Evolutionary conservation across 2,888 invertebrate species (phyloP).

Genomic region (Drosophila meridiana): DNA sequence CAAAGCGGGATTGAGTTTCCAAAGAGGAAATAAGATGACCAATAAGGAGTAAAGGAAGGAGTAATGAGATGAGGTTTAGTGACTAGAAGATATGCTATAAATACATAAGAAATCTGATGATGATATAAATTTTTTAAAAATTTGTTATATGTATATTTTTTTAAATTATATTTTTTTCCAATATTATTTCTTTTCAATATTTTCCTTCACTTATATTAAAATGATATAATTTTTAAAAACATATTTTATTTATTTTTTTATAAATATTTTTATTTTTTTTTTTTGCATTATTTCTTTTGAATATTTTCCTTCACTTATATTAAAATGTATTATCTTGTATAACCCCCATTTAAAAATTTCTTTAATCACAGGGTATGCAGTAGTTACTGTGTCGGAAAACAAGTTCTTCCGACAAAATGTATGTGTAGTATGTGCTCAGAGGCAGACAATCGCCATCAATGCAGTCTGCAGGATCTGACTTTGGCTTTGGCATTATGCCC

Average conservation of each 20-base stretch:
- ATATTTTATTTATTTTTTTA: no score
- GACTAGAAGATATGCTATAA: neutral
- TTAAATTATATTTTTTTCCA: no score
- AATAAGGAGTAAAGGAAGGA: constrained; percentile 2
- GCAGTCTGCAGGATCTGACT: constrained; percentile 15
- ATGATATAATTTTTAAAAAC: no score
- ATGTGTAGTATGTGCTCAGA: neutral
- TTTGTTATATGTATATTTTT: no score
- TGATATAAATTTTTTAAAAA: no score
- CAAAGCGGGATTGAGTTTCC: constrained; percentile 43
- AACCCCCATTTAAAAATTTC: neutral
- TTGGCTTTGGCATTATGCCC: constrained; percentile 20
- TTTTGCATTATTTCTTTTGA: no score
- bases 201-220: no score
- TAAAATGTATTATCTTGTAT: neutral
- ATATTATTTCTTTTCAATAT: no score
- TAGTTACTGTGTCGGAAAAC: neutral
- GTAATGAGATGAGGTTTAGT: no score
- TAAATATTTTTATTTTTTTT: no score
- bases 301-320: neutral
- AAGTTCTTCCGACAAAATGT: neutral
- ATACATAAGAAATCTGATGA: neutral
- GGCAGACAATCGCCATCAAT: constrained; percentile 24
- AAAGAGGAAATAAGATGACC: constrained; percentile 55
- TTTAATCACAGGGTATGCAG: neutral